These are phyloP conservation scores for Notothenia rossii DNA, from an alignment of 2,113 vertebrate genomes.

Conservation along the genomic window DNA sequence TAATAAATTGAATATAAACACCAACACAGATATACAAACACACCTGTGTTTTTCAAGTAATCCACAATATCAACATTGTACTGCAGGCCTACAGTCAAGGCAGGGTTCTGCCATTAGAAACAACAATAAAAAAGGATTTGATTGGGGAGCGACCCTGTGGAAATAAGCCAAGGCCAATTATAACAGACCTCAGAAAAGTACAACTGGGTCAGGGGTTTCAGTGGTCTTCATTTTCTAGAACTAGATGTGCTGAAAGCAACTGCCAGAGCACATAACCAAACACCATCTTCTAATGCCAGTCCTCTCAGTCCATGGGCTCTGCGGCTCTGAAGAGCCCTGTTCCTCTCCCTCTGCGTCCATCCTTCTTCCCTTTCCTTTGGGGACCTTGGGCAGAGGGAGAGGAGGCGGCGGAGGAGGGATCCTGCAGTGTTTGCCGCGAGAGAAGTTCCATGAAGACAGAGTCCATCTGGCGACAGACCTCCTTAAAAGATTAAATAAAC, in stretches of 20 bases:
- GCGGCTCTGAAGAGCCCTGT: constrained; percentile 51
- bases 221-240: constrained; percentile 31
- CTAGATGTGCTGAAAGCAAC: constrained; percentile 52
- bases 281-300: constrained; percentile 13
- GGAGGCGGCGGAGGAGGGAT: constrained; percentile 48
- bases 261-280: constrained; percentile 40
- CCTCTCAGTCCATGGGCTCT: constrained; percentile 57
- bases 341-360: constrained; percentile 45
- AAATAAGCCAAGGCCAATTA: constrained; percentile 18
- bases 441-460: constrained; percentile 89
- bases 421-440: constrained; percentile 59
- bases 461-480: constrained; percentile 87
- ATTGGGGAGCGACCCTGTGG: background rate
- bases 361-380: constrained; percentile 61
- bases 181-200: constrained; percentile 1
- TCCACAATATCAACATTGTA: constrained; percentile 29
- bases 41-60: constrained; percentile 41
- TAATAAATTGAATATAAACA: constrained; percentile 1
- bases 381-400: constrained; percentile 41
- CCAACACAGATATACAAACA: constrained; percentile 7
- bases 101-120: background rate
- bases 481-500: constrained; percentile 74
- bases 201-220: constrained; percentile 19
- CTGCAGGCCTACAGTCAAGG: constrained; percentile 25
- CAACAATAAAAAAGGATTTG: background rate